phyloP scores from a whole-genome alignment of 2,888 invertebrate species.

The Pterostichus niger region DNA sequence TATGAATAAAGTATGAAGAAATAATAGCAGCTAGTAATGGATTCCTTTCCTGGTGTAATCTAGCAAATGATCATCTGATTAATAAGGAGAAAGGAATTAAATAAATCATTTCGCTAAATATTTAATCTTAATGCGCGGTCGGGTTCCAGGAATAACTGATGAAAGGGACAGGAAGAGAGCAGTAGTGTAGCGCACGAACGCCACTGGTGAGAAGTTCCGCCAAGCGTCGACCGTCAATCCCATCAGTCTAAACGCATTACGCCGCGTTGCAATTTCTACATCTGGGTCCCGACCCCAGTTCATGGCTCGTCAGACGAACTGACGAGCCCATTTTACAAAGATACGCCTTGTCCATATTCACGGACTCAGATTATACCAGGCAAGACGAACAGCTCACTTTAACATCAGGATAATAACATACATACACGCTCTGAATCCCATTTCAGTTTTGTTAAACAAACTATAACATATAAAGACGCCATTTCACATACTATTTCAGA shows the following conservation, averaged over 20 bases:
- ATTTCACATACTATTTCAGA: too few species aligned
- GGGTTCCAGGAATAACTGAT: constrained; percentile 5
- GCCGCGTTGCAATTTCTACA: constrained; percentile 71
- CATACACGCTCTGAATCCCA: too few species aligned
- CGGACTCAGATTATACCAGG: not conserved
- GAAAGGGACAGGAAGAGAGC: constrained; percentile 2
- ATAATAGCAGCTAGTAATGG: not conserved
- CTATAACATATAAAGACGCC: too few species aligned
- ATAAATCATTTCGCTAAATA: constrained; percentile 24
- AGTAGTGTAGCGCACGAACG: constrained; percentile 8
- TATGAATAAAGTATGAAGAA: not conserved
- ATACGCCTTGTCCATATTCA: not conserved
- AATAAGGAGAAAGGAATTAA: constrained; percentile 29
- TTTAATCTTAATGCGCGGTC: constrained; percentile 15
- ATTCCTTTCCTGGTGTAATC: constrained; percentile 1
- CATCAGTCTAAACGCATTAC: constrained; percentile 72
- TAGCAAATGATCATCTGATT: constrained; percentile 14
- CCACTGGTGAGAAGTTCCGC: constrained; percentile 58
- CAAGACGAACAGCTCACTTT: not conserved
- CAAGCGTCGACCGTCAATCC: constrained; percentile 70
- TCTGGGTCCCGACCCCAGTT: constrained; percentile 31
- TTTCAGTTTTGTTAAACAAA: too few species aligned
- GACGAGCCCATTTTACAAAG: constrained; percentile 13
- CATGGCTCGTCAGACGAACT: not conserved
- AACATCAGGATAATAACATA: too few species aligned